Evolutionary conservation across 2,113 vertebrate species (phyloP).

Genomic region (Colinus virginianus): DNA sequence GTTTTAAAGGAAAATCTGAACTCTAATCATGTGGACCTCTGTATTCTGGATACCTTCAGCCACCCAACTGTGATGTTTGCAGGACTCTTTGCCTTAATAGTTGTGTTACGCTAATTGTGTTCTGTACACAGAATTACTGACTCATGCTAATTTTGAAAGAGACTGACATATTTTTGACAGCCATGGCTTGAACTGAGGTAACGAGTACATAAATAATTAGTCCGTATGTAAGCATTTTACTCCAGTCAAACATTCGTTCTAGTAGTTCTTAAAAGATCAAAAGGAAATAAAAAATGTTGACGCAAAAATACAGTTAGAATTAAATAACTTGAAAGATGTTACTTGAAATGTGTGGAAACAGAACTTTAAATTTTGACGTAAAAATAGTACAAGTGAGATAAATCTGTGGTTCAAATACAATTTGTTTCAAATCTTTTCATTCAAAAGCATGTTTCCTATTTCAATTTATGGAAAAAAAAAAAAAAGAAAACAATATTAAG

Average conservation of each 20-base stretch:
- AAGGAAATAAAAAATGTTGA: neutral
- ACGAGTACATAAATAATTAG: neutral
- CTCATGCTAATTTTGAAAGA: neutral
- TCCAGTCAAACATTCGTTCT: neutral
- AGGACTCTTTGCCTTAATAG: neutral
- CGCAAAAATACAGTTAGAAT: neutral
- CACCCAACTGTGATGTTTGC: neutral
- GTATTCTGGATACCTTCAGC: neutral
- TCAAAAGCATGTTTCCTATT: neutral
- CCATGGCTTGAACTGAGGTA: neutral
- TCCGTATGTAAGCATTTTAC: neutral
- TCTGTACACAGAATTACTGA: neutral
- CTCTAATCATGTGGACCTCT: neutral
- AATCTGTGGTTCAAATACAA: accelerated
- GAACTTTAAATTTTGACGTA: neutral
- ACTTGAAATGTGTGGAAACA: neutral
- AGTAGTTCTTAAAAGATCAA: neutral
- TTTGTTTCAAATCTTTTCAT: neutral
- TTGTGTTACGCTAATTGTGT: neutral
- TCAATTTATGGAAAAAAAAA: neutral
- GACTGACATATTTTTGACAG: neutral
- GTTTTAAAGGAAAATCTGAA: neutral
- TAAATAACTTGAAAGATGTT: neutral
- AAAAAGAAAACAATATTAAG: neutral
- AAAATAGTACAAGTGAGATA: neutral